Base-by-base conservation (phyloP, 2,113 vertebrate species). In the Peromyscus polionotus region DNA sequence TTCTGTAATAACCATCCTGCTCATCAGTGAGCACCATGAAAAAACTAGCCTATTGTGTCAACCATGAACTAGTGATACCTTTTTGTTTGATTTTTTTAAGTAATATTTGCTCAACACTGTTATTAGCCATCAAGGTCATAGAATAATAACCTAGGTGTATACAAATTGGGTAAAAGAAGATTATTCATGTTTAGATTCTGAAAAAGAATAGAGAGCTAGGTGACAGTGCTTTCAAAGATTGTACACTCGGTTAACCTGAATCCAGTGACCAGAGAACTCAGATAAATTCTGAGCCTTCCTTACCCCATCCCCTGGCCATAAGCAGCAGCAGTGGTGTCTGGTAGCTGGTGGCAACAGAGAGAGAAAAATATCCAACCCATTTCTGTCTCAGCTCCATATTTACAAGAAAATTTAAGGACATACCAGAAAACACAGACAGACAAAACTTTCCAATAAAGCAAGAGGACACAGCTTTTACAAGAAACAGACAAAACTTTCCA, bases 161-260 rank as follows among this genome's bases (percentile, higher is more conserved):
- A 42, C 0, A 89, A 59, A 3, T 45, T 85, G 59, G 61, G 7
- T 88, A 87, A 94, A 83, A 54, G 63, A 16, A 28, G 9, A 81
- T 77, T 75, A 12, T 20, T 88, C 45, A 65, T 96, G 31, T 77
- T 91, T 88, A 83, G 92, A 83, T 91, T 94, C 86, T 95, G 88
- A 63, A 51, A 88, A 96, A 89, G 31, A 96, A 76, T 33, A 63
- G 16, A 65, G 88, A 73, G 36, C 24, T 63, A 91, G 85, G 88
- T 91, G n/a, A 39, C 95, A 84, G 80, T 93, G 87, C 42, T 70
- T 89, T 33, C 68, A 95, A 94, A 96, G 54, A 2, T 72, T 95
- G 63, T 70, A 17, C 39, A 96, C 80, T 75, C 70, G 67, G 76
- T 88, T 96, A 81, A 89, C 17, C 48, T n/a, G 51, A 31, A 93